Percentiles rank a stretch among this genome's conserved stretches.
Conservation (phyloP, 2,113 vertebrate species). For the Porphyrio hochstetteri region DNA sequence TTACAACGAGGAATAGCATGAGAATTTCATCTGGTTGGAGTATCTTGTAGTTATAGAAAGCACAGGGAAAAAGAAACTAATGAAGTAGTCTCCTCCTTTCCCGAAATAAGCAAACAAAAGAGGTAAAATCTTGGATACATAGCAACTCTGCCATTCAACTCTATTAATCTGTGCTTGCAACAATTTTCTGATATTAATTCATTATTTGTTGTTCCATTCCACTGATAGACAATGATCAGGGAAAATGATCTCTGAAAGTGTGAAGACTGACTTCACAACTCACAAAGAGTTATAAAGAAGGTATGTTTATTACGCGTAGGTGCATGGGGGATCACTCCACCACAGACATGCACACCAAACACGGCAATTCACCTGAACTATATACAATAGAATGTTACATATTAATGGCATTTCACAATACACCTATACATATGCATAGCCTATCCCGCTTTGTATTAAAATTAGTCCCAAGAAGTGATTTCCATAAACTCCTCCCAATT, state of each 20-base stretch:
- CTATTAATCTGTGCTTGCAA: neutral
- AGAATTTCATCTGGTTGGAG: neutral
- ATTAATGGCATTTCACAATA: too few species aligned
- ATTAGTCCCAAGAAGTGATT: too few species aligned
- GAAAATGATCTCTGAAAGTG: neutral
- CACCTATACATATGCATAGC: too few species aligned
- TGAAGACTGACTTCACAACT: neutral
- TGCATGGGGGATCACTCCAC: too few species aligned
- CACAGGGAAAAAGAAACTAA: neutral
- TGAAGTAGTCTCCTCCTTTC: neutral
- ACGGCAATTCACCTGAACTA: too few species aligned
- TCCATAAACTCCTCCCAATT: too few species aligned
- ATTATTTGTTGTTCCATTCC: neutral
- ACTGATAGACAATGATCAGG: neutral
- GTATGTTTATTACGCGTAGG: too few species aligned
- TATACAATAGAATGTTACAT: too few species aligned
- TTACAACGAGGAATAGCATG: neutral
- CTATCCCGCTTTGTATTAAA: too few species aligned
- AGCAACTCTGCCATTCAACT: neutral
- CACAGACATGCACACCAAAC: too few species aligned
- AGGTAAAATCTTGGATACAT: neutral
- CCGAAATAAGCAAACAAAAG: neutral
- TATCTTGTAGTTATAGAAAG: neutral
- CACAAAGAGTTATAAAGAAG: too few species aligned
- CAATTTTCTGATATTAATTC: neutral